These are phyloP conservation scores for Aphelenchoides fujianensis DNA, from an alignment of 1,140 invertebrate genomes.

Conservation along the genomic window DNA sequence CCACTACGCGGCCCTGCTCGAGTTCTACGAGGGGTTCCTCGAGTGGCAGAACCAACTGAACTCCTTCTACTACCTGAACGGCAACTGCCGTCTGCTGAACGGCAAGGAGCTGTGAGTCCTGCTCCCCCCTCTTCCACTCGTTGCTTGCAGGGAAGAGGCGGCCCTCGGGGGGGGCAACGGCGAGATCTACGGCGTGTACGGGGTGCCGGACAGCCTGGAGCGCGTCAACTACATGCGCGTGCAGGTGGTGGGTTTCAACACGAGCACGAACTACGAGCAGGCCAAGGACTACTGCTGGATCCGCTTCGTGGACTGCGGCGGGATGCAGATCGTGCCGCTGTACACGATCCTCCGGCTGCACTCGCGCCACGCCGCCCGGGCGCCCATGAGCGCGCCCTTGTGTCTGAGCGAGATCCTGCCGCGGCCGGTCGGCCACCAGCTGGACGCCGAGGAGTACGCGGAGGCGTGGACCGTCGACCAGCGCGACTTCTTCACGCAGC, in stretches of 20 bases:
- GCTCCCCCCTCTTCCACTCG: no score
- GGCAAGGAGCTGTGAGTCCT: no score
- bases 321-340: neutral
- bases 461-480: neutral
- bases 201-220: neutral
- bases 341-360: neutral
- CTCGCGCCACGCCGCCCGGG: neutral
- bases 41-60: constrained; percentile 9
- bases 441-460: neutral
- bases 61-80: constrained; percentile 8
- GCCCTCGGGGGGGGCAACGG: neutral
- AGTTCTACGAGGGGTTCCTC: neutral
- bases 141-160: neutral
- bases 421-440: neutral
- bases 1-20: neutral
- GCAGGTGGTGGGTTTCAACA: neutral
- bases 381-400: neutral
- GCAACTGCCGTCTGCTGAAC: neutral
- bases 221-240: neutral
- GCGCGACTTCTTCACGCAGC: neutral
- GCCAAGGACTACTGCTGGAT: neutral
- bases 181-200: neutral
- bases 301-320: neutral
- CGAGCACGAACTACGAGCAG: neutral
- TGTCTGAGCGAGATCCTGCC: neutral